Evolutionary conservation across 2,113 vertebrate genomes (phyloP).

Genomic region (Platysteira castanea): DNA sequence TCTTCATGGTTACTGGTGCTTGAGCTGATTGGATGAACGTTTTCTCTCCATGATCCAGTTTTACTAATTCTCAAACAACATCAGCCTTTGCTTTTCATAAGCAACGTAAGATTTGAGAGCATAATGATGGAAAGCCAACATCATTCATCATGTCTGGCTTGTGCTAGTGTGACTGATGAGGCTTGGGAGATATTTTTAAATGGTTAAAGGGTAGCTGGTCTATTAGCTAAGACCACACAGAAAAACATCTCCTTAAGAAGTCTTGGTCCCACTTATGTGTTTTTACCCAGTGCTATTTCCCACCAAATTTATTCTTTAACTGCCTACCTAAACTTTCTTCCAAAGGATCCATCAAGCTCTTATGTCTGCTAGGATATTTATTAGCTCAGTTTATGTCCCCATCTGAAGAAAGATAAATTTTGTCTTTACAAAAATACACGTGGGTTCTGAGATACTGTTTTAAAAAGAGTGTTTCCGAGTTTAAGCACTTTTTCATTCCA

Average conservation of each 20-base stretch:
- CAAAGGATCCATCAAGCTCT: neutral
- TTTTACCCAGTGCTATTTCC: neutral
- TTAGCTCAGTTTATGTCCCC: neutral
- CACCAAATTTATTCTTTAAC: neutral
- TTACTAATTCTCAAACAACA: neutral
- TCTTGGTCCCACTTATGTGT: neutral
- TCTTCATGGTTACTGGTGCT: neutral
- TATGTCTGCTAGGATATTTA: neutral
- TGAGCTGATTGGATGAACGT: neutral
- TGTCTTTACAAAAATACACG: neutral
- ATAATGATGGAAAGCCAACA: neutral
- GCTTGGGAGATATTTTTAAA: neutral
- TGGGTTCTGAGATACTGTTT: neutral
- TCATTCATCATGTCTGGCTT: neutral
- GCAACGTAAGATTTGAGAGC: neutral
- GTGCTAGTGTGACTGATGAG: neutral
- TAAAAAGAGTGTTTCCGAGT: neutral
- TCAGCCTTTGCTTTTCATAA: neutral
- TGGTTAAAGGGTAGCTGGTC: neutral
- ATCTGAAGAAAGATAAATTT: neutral
- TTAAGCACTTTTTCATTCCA: neutral
- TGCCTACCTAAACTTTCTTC: neutral
- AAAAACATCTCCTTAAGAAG: neutral
- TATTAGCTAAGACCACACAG: neutral
- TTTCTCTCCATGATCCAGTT: neutral